These are phyloP conservation scores for Allygus modestus DNA, from an alignment of 2,888 invertebrate genomes.

Conservation along the genomic window DNA sequence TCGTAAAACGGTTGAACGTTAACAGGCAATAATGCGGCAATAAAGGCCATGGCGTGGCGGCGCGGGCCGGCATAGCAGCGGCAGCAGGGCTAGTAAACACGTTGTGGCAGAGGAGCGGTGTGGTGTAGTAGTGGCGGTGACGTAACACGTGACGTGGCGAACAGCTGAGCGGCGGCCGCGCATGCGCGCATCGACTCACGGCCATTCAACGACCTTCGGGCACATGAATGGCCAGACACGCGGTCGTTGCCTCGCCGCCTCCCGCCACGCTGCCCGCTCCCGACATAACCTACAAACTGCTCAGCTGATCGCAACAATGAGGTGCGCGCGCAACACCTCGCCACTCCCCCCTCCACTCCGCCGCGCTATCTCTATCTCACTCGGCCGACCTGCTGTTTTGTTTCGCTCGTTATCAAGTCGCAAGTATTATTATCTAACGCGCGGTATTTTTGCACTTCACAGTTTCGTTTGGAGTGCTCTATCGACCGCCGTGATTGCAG, in stretches of 20 bases:
- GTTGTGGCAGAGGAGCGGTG: neutral
- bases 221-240: constrained; percentile 51
- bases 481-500: too few species aligned
- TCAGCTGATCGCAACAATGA: constrained; percentile 54
- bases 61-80: neutral
- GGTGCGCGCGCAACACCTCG: constrained; percentile 46
- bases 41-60: constrained; percentile 24
- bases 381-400: constrained; percentile 17
- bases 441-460: constrained; percentile 18
- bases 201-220: constrained; percentile 56
- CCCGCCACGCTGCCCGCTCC: neutral
- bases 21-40: constrained; percentile 25
- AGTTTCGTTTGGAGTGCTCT: neutral
- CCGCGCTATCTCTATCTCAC: neutral
- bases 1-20: neutral
- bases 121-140: constrained; percentile 46
- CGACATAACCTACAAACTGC: constrained; percentile 52
- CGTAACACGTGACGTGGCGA: constrained; percentile 48
- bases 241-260: constrained; percentile 19
- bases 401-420: constrained; percentile 8
- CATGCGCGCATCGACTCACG: constrained; percentile 53
- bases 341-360: neutral
- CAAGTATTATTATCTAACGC: constrained; percentile 15
- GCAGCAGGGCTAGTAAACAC: constrained; percentile 34
- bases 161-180: constrained; percentile 47